These are phyloP conservation scores for Chlamydotis undulata DNA, from an alignment of 2,113 vertebrate species.

Conservation along the genomic window DNA sequence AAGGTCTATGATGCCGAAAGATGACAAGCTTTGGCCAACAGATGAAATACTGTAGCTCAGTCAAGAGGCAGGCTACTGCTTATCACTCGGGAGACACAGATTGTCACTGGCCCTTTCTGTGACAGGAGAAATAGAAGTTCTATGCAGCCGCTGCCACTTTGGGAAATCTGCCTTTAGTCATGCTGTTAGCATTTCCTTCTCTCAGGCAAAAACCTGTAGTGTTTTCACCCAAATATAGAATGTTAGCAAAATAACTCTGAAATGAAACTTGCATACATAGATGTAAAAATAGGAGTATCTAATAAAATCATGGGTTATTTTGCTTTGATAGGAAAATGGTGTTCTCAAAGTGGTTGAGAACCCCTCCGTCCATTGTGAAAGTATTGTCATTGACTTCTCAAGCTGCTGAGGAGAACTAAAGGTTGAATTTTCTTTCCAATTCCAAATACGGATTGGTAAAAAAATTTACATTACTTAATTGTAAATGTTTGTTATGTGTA, in stretches of 20 bases:
- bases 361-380: not conserved
- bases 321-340: not conserved
- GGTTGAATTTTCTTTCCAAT: not conserved
- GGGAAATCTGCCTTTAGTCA: not conserved
- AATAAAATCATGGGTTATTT: not conserved
- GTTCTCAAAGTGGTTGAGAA: not conserved
- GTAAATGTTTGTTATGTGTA: not conserved
- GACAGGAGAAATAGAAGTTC: not conserved
- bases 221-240: not conserved
- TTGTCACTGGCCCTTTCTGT: not conserved
- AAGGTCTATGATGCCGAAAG: not conserved
- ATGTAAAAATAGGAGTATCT: not conserved
- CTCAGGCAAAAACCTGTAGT: not conserved
- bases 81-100: not conserved
- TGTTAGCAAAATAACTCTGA: not conserved
- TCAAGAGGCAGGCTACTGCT: not conserved
- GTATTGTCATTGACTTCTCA: not conserved
- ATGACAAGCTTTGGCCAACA: not conserved
- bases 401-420: not conserved
- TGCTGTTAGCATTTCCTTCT: not conserved
- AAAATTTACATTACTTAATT: not conserved
- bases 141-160: not conserved
- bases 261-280: not conserved
- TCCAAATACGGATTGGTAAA: not conserved
- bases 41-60: not conserved